Evolutionary conservation across 1,140 invertebrate genomes (phyloP).

Genomic region (Anthonomus grandis): DNA sequence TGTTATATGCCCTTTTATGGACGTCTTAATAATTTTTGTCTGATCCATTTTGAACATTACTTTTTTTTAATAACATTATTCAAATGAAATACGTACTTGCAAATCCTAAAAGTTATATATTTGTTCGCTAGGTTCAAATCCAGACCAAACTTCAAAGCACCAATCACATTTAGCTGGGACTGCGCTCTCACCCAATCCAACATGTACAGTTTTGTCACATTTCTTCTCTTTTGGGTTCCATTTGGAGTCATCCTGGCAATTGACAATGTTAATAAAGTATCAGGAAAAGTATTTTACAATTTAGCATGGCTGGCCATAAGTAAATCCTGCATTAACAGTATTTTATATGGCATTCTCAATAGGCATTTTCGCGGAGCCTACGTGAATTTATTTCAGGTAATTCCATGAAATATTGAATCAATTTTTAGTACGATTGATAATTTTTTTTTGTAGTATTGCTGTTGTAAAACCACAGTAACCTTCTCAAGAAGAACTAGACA

Average conservation of each 20-base stretch:
- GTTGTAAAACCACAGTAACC: slow-evolving; percentile 74
- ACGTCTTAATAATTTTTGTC: no score
- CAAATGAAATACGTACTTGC: no score
- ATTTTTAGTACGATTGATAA: slow-evolving; percentile 30
- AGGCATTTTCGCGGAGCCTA: slow-evolving; percentile 72
- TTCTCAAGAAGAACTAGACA: slow-evolving; percentile 62
- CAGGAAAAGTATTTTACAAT: slow-evolving; percentile 58
- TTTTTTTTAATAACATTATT: no score
- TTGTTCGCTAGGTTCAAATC: slow-evolving; percentile 43
- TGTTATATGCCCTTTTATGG: no score
- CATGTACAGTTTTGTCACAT: slow-evolving; percentile 63
- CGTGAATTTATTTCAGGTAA: slow-evolving; percentile 61
- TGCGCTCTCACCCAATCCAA: slow-evolving; percentile 63
- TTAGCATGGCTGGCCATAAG: slow-evolving; percentile 65
- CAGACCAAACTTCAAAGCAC: slow-evolving; percentile 60
- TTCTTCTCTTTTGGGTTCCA: slow-evolving; percentile 66
- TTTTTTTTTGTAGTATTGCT: slow-evolving; percentile 64
- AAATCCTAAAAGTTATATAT: no score
- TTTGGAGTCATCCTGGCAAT: slow-evolving; percentile 57
- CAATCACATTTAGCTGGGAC: slow-evolving; percentile 62
- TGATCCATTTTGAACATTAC: not conserved
- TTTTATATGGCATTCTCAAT: slow-evolving; percentile 65
- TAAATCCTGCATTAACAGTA: slow-evolving; percentile 66
- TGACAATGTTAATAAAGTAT: slow-evolving; percentile 52
- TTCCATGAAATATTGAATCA: slow-evolving; percentile 1